Percentiles rank a stretch among this genome's conserved stretches.
phyloP scores from a whole-genome alignment of 2,888 invertebrate genomes.

The Nysson spinosus region DNA sequence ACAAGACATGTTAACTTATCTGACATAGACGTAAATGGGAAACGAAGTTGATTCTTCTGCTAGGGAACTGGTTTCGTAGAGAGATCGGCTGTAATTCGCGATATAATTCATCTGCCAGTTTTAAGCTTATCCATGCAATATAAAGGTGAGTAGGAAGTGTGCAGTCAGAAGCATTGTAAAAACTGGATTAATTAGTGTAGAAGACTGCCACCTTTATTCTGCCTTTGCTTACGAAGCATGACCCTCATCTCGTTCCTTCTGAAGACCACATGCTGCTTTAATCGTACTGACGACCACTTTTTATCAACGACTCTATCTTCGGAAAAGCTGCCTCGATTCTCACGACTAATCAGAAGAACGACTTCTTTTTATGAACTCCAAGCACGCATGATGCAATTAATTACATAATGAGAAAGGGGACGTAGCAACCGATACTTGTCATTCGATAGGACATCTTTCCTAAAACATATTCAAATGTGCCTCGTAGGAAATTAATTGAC shows the following conservation, averaged over 20 bases:
- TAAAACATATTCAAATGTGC: too few relatives aligned
- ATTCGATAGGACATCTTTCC: too few relatives aligned
- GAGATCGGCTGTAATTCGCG: neutral
- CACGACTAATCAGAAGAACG: conserved; percentile 13
- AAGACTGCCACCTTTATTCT: conserved; percentile 40
- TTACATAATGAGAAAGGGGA: conserved; percentile 9
- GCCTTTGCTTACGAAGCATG: conserved; percentile 47
- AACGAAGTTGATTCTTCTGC: too few relatives aligned
- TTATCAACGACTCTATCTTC: conserved; percentile 32
- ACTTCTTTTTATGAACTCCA: neutral
- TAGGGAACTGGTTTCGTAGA: too few relatives aligned
- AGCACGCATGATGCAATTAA: conserved; percentile 11
- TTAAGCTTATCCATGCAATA: conserved; percentile 15
- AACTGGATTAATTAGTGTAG: conserved; percentile 61
- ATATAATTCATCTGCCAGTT: conserved; percentile 3
- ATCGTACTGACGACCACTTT: conserved; percentile 41
- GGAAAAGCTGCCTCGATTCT: conserved; percentile 28
- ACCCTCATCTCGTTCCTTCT: conserved; percentile 45
- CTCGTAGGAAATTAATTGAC: too few relatives aligned
- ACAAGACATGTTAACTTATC: too few relatives aligned
- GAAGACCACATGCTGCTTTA: conserved; percentile 41
- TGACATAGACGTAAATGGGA: too few relatives aligned
- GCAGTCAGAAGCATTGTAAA: conserved; percentile 37
- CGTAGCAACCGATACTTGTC: too few relatives aligned
- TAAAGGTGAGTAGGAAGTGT: conserved; percentile 14